Conservation (phyloP, 2,888 invertebrate genomes). For the Brenthis daphne region DNA sequence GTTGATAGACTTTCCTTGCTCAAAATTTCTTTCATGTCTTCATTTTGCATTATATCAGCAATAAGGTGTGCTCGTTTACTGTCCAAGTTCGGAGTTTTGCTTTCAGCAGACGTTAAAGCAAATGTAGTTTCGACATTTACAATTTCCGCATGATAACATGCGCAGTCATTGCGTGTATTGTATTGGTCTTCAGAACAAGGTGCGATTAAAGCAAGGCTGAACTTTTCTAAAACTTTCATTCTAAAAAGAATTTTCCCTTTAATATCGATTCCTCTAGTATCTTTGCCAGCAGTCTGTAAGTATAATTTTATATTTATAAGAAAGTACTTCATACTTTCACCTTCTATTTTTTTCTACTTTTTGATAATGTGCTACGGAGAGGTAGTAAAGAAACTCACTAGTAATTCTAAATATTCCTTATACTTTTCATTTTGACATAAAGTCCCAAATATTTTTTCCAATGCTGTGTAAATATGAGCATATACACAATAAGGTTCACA, state of each 20-base stretch:
- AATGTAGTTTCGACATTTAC: conserved; percentile 53
- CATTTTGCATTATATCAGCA: conserved; percentile 71
- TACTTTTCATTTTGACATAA: conserved; percentile 72
- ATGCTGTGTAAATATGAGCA: conserved; percentile 73
- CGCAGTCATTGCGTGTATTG: conserved; percentile 47
- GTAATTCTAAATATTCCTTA: conserved; percentile 63
- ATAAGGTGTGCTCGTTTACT: conserved; percentile 68
- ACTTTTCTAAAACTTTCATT: conserved; percentile 72
- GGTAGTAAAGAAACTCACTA: conserved; percentile 49
- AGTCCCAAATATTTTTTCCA: conserved; percentile 71
- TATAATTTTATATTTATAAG: conserved; percentile 4
- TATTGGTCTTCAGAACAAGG: conserved; percentile 62
- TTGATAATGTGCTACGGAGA: no score
- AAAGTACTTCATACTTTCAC: conserved; percentile 18
- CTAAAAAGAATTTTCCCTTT: conserved; percentile 73
- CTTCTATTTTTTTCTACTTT: neutral
- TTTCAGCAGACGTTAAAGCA: conserved; percentile 56
- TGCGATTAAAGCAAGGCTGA: conserved; percentile 67
- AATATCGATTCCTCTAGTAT: conserved; percentile 64
- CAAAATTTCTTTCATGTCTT: conserved; percentile 72
- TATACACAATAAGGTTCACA: conserved; percentile 75
- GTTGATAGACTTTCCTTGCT: conserved; percentile 52
- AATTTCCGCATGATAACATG: conserved; percentile 63
- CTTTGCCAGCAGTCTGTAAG: conserved; percentile 66
- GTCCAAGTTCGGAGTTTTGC: conserved; percentile 50